Evolutionary conservation across 2,113 vertebrate species (phyloP).

Genomic region (Dascyllus trimaculatus): DNA sequence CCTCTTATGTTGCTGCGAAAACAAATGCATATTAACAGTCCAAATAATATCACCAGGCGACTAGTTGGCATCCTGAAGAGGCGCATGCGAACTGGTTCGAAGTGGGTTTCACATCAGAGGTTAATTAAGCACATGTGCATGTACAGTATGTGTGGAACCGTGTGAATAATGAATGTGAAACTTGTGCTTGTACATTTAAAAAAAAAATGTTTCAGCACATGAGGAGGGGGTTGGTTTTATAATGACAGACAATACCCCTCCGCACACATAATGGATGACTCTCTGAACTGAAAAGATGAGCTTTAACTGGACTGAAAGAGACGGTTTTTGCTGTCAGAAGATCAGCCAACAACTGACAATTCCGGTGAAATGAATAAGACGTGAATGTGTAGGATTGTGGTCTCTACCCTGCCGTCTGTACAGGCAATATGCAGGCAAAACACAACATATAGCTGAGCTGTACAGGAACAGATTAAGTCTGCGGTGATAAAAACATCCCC

Average conservation of each 20-base stretch:
- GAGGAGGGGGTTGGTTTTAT: slow-evolving; percentile 25
- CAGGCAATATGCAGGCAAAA: slow-evolving; percentile 43
- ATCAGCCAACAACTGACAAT: slow-evolving; percentile 36
- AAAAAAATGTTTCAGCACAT: not conserved
- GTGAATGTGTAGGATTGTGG: slow-evolving; percentile 5
- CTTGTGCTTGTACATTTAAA: not conserved
- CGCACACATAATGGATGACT: slow-evolving; percentile 33
- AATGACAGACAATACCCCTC: slow-evolving; percentile 13
- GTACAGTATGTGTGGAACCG: slow-evolving; percentile 1
- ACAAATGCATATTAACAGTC: slow-evolving; percentile 17
- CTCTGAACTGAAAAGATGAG: slow-evolving; percentile 23
- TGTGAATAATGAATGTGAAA: not conserved
- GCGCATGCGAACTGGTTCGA: not conserved
- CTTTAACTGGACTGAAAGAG: slow-evolving; percentile 26
- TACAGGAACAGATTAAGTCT: not conserved
- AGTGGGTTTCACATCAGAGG: not conserved
- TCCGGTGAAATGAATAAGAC: not conserved
- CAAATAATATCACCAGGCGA: not conserved
- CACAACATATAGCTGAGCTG: slow-evolving; percentile 27
- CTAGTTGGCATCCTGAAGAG: not conserved
- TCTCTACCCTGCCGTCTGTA: slow-evolving; percentile 5
- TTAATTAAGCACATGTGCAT: not conserved
- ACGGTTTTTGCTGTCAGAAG: slow-evolving; percentile 34
- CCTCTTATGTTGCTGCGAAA: slow-evolving; percentile 18
- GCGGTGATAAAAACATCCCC: slow-evolving; percentile 2